Evolutionary conservation across 2,113 vertebrate genomes (phyloP).

Genomic region (Stigmatopora argus): DNA sequence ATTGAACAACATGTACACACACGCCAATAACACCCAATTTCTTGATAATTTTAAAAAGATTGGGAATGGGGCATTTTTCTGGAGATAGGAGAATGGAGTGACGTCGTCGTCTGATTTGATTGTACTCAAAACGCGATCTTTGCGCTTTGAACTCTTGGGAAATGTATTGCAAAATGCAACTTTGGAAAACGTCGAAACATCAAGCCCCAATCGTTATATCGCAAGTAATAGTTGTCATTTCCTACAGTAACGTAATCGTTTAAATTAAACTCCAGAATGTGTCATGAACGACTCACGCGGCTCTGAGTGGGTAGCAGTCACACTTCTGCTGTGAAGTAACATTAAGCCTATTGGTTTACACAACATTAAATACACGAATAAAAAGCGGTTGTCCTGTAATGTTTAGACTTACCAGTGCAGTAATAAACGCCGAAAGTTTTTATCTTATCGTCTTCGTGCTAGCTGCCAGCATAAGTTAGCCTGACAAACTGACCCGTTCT

Average conservation of each 20-base stretch:
- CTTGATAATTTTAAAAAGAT: too few relatives aligned
- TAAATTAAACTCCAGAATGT: neutral
- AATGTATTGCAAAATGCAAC: neutral
- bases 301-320: conserved; percentile 32
- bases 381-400: neutral
- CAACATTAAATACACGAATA: conserved; percentile 53
- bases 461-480: conserved; percentile 17
- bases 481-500: conserved; percentile 23
- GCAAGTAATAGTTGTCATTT: neutral
- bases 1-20: too few relatives aligned
- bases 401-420: neutral
- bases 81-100: neutral
- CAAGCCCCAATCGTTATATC: conserved; percentile 26
- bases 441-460: neutral
- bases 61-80: neutral
- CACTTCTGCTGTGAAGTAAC: neutral
- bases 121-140: neutral
- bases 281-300: neutral
- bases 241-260: neutral
- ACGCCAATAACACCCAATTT: too few relatives aligned
- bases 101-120: neutral
- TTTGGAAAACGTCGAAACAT: neutral
- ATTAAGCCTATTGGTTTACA: neutral
- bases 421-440: neutral
- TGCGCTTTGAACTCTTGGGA: conserved; percentile 17